A percentile compares a stretch with the other conserved stretches of the same genome.
These are phyloP conservation scores for Cyprinodon tularosa DNA, from an alignment of 2,113 vertebrate genomes.

Conservation along the genomic window DNA sequence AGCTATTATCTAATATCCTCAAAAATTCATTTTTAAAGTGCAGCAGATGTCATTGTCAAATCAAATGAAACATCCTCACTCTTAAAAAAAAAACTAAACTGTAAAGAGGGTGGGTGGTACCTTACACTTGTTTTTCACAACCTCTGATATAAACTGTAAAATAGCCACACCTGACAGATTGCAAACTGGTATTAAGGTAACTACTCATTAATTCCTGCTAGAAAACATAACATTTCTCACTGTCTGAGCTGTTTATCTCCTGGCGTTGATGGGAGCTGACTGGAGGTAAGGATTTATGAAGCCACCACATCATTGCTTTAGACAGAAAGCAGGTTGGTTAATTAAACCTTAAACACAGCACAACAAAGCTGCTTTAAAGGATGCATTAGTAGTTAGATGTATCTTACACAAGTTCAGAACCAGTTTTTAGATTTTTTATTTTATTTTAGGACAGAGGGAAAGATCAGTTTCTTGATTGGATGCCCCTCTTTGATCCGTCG, in stretches of 20 bases:
- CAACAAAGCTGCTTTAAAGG: neutral
- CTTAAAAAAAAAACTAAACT: neutral
- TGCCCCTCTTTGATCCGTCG: conserved; percentile 70
- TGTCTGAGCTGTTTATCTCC: conserved; percentile 14
- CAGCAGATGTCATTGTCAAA: neutral
- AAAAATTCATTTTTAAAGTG: neutral
- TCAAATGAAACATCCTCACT: neutral
- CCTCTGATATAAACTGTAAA: conserved; percentile 12
- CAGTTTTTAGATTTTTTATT: neutral
- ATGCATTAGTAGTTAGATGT: neutral
- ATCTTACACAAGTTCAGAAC: conserved; percentile 15
- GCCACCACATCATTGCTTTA: conserved; percentile 13
- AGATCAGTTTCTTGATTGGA: conserved; percentile 53
- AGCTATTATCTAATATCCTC: neutral
- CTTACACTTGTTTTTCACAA: conserved; percentile 10
- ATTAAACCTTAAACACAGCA: conserved; percentile 31
- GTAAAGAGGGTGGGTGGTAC: conserved; percentile 7
- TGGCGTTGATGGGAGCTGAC: conserved; percentile 40
- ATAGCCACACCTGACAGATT: conserved; percentile 8
- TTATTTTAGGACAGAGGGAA: conserved; percentile 3
- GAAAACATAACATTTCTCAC: conserved; percentile 13
- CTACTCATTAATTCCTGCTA: conserved; percentile 9
- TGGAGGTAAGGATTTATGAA: conserved; percentile 38
- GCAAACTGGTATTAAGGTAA: conserved; percentile 12
- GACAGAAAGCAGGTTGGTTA: conserved; percentile 42